Conservation (phyloP, 1,140 invertebrate species). For the Anoplolepis gracilipes region DNA sequence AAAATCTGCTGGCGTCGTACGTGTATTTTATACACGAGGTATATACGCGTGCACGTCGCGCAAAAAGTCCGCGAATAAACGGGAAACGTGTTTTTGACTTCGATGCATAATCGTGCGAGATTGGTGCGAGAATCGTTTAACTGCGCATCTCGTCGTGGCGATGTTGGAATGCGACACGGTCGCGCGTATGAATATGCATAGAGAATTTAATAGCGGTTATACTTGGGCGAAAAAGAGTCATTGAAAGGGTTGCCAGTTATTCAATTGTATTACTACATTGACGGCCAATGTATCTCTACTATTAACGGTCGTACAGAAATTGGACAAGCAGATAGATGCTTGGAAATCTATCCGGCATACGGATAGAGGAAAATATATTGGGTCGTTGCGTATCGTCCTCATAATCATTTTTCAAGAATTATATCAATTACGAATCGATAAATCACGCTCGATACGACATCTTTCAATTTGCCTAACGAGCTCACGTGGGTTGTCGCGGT, state of each 20-base stretch:
- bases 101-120: constrained; percentile 29
- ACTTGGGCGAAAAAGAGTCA: not conserved
- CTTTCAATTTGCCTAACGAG: constrained; percentile 10
- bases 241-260: not conserved
- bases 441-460: not conserved
- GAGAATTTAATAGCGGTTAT: constrained; percentile 17
- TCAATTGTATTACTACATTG: constrained; percentile 21
- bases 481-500: not conserved
- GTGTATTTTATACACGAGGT: too few species aligned
- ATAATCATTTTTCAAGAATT: constrained; percentile 7
- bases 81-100: constrained; percentile 53
- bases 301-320: not conserved
- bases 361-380: not conserved
- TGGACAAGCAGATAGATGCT: not conserved
- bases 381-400: not conserved
- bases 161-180: constrained; percentile 29
- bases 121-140: constrained; percentile 18
- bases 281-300: not conserved
- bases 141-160: constrained; percentile 8
- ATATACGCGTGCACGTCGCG: not conserved
- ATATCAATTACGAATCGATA: not conserved
- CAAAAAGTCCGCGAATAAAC: constrained; percentile 27
- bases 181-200: not conserved
- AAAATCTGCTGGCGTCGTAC: not conserved
- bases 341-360: constrained; percentile 5